phyloP scores from a whole-genome alignment of 2,888 invertebrate species.

The Watsonalla cultraria region DNA sequence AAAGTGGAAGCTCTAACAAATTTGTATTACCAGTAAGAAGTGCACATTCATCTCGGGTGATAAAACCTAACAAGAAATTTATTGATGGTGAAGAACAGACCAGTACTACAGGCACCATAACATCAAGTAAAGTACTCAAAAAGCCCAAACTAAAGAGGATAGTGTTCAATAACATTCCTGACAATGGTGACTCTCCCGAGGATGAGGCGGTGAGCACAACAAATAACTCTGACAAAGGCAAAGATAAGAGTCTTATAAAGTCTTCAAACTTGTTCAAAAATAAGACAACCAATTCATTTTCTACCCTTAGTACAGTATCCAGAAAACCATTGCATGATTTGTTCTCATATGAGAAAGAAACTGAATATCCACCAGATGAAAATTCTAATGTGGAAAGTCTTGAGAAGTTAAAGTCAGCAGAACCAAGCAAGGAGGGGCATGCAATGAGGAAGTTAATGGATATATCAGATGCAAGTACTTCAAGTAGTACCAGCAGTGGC shows the following conservation, averaged over 20 bases:
- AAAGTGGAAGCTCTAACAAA: constrained; percentile 62
- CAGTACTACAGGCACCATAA: constrained; percentile 37
- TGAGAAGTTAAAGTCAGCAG: constrained; percentile 52
- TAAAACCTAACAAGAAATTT: constrained; percentile 92
- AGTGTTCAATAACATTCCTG: constrained; percentile 63
- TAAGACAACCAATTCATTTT: constrained; percentile 65
- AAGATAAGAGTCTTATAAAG: constrained; percentile 48
- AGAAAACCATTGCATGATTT: constrained; percentile 56
- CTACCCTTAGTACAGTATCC: constrained; percentile 43
- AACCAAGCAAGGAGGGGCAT: constrained; percentile 63
- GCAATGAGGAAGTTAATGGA: constrained; percentile 71
- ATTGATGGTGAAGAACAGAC: constrained; percentile 82
- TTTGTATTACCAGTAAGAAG: constrained; percentile 90
- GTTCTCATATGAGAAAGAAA: constrained; percentile 66
- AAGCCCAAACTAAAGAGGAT: constrained; percentile 71
- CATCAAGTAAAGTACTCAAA: constrained; percentile 67
- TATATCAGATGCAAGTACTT: constrained; percentile 71
- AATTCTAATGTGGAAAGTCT: constrained; percentile 56
- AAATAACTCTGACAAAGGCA: constrained; percentile 50
- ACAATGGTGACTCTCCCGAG: constrained; percentile 45
- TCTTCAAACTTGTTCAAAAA: constrained; percentile 65
- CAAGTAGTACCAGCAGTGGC: constrained; percentile 65
- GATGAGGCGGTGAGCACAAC: constrained; percentile 52
- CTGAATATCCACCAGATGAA: constrained; percentile 59
- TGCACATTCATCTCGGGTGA: constrained; percentile 90